These are phyloP conservation scores for Pseudomyrmex concolor DNA, from an alignment of 1,140 invertebrate genomes.

Conservation along the genomic window DNA sequence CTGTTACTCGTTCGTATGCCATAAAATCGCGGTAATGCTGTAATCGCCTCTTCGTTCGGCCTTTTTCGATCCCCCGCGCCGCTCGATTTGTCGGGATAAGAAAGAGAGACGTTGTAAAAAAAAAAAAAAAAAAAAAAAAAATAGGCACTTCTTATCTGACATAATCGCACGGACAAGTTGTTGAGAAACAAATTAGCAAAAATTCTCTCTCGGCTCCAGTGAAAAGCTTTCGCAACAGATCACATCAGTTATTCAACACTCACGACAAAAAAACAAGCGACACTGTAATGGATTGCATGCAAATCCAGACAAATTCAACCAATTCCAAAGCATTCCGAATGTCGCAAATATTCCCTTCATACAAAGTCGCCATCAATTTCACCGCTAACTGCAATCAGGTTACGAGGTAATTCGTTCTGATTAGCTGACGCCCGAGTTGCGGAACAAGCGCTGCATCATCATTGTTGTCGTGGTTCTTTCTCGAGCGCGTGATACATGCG, in stretches of 20 bases:
- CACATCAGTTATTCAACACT: no score
- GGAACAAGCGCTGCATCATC: conserved; percentile 50
- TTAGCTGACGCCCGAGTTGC: conserved; percentile 31
- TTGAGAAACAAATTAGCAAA: background rate
- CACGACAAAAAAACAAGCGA: background rate
- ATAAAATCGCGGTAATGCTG: conserved; percentile 68
- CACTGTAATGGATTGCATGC: background rate
- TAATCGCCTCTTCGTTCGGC: conserved; percentile 51
- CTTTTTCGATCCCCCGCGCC: conserved; percentile 29
- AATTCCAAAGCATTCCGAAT: conserved; percentile 10
- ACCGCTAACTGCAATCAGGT: conserved; percentile 45
- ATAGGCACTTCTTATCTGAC: conserved; percentile 17
- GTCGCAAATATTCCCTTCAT: conserved; percentile 18
- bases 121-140: background rate
- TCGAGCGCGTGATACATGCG: conserved; percentile 53
- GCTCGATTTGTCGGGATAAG: conserved; percentile 9
- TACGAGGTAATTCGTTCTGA: conserved; percentile 51
- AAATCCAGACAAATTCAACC: background rate
- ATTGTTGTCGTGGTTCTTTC: conserved; percentile 39
- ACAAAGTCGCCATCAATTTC: conserved; percentile 40
- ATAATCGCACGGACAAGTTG: background rate
- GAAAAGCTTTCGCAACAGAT: no score
- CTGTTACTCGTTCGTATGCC: conserved; percentile 62
- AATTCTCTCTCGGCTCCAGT: no score
- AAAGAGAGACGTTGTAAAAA: background rate